Base-by-base conservation (phyloP, 64 coral and sea anemone genomes). In the Montipora efflorescens region DNA sequence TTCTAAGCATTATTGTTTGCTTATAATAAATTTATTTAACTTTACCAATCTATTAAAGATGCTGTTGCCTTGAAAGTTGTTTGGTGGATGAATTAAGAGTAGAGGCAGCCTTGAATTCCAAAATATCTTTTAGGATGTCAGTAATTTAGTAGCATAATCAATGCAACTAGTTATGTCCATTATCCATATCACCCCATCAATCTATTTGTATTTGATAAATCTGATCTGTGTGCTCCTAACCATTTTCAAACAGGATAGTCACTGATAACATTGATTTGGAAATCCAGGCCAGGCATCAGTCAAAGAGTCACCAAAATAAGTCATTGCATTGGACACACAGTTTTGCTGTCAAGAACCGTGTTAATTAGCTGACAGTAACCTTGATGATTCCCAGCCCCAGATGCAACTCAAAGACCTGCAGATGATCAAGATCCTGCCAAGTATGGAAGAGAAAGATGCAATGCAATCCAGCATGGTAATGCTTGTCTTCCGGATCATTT, bases 271-370 rank as follows among this genome's bases (percentile, higher is more conserved):
- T 88, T 88, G 85, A 88, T 49, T 47, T 88, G 25, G 28, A 5
- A 28, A 67, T 88, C 8, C 85, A 88, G 36, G 85, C 85, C 23
- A 74, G 85, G n/a, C 68, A 88, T 46, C 85, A 74, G 74, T 68
- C 85, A 7, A 88, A 74, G 8, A 88, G 15, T 10, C 61, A 69
- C 36, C 21, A 72, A 47, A 75, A 88, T 22, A 47, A 88, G 67
- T 74, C 85, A 16, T 50, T 88, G 9, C 85, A 88, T 47, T 88
- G 85, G 85, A 75, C 85, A 7, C 28, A 88, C 25, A 69, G 16
- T 70, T 88, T 88, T 88, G 85, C 47, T 47, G 85, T 73, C 7
- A 69, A 74, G 47, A 88, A 88, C 23, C 61, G 43, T 47, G 46
- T 88, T 3, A 12, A 21, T 28, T 28, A 0, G 25, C 67, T n/a